Evolutionary conservation across 2,888 invertebrate species (phyloP), one percentile per base, ranked within the genome.

Genomic region (Alloplasta piceator): DNA sequence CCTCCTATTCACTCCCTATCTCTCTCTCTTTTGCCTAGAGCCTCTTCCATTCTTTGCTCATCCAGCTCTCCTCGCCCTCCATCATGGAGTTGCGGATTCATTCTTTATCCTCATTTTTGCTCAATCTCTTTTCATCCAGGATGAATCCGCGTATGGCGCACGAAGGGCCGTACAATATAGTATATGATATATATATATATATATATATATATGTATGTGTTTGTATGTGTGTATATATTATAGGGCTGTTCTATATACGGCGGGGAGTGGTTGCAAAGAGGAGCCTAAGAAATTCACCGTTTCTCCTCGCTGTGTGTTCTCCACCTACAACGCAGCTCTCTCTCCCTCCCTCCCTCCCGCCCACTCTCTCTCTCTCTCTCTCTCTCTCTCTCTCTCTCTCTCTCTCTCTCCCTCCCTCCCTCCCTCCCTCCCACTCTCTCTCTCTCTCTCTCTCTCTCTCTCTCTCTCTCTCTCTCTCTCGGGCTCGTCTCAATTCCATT

Each of bases 31-130:
- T 67, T 70, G 66, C 80, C 71, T 26, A 52, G 41, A 71, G 67
- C 71, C 60, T 46, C 46, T 48, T 46, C 74, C 52, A 63, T 76
- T 77, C 82, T 66, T 41, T 48, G 36, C 43, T 67, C 80, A 76
- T 76, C 71, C 41, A 38, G 55, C 61, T 36, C 60, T 60, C 41
- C 60, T 60, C 26, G 52, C 43, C 67, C 55, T 60, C 14, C 41
- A 36, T 61, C 56, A 38, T 43, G n/a, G 16, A 50, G 75, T 61
- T 58, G 46, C 6, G 52, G 5, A 52, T 48, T 50, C 78, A 48
- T 70, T 50, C 41, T 48, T 52, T 7, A 43, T 10, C 2, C 56
- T 48, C 7, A 26, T 56, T 71, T 66, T 46, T 50, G 6, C 41
- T 61, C 48, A 36, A 52, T 67, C 43, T 46, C 46, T 48, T 52